phyloP scores from a whole-genome alignment of 2,888 invertebrate species.

The Diogma glabrata region DNA sequence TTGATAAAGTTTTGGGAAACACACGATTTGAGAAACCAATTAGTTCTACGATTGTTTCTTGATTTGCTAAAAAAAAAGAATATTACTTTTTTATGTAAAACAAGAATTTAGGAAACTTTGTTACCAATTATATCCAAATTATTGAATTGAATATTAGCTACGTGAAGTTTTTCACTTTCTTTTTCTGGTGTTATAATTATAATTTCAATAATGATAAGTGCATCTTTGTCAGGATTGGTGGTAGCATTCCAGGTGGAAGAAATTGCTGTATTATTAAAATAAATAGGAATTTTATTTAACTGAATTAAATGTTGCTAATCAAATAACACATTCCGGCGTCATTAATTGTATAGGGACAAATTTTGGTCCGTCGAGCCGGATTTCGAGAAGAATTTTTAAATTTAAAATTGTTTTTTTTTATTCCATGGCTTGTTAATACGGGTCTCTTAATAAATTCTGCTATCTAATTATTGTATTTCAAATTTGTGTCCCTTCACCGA shows the following conservation, averaged over 20 bases:
- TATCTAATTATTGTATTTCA: too few species aligned
- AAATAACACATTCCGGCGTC: too few species aligned
- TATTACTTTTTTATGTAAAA: neutral
- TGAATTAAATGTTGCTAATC: too few species aligned
- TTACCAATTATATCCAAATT: slow-evolving; percentile 87
- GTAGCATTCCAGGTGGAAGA: slow-evolving; percentile 24
- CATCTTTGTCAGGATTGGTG: slow-evolving; percentile 46
- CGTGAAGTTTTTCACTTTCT: slow-evolving; percentile 43
- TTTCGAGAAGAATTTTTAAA: too few species aligned
- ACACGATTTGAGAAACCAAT: slow-evolving; percentile 77
- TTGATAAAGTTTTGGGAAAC: slow-evolving; percentile 35
- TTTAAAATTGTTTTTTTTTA: too few species aligned
- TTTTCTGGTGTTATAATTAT: slow-evolving; percentile 47
- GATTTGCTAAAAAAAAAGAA: slow-evolving; percentile 57
- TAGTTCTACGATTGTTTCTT: slow-evolving; percentile 88
- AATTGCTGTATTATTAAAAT: slow-evolving; percentile 20
- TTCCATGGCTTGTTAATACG: too few species aligned
- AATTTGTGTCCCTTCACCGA: too few species aligned
- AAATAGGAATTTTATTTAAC: slow-evolving; percentile 9
- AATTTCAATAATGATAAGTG: slow-evolving; percentile 70
- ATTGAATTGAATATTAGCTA: slow-evolving; percentile 85
- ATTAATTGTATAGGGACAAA: too few species aligned
- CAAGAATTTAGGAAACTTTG: too few species aligned
- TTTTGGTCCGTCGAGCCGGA: too few species aligned
- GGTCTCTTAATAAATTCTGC: too few species aligned